Evolutionary conservation across 2,888 invertebrate species (phyloP).

Genomic region (Leptopterna dolabrata): DNA sequence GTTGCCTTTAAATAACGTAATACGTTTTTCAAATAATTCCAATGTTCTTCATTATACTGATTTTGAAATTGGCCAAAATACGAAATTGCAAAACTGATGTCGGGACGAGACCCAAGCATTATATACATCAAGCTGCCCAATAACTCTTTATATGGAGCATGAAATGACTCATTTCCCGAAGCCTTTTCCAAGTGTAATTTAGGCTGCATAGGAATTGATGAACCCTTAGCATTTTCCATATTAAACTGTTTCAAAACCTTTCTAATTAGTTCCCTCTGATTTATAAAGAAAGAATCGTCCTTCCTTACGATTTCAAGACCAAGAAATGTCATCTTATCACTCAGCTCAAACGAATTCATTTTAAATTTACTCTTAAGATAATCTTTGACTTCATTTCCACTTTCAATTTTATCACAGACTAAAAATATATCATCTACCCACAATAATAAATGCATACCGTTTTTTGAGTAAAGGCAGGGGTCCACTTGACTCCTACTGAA

Average conservation of each 20-base stretch:
- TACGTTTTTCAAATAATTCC: constrained; percentile 36
- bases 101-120: constrained; percentile 15
- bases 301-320: background rate
- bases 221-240: background rate
- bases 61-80: constrained; percentile 49
- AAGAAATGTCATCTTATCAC: background rate
- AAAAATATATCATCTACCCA: too few species aligned
- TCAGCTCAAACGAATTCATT: background rate
- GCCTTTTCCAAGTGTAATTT: background rate
- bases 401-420: background rate
- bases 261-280: background rate
- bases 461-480: too few species aligned
- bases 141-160: constrained; percentile 1
- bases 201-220: constrained; percentile 23
- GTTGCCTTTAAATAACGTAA: constrained; percentile 29
- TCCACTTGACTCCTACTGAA: background rate
- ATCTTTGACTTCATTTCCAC: background rate
- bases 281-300: background rate
- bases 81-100: constrained; percentile 12
- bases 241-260: background rate
- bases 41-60: constrained; percentile 5
- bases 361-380: background rate
- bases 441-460: too few species aligned
- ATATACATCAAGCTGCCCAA: constrained; percentile 44
- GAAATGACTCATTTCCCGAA: background rate